Conservation (phyloP, 1,140 invertebrate genomes). For the Grapholita molesta region DNA sequence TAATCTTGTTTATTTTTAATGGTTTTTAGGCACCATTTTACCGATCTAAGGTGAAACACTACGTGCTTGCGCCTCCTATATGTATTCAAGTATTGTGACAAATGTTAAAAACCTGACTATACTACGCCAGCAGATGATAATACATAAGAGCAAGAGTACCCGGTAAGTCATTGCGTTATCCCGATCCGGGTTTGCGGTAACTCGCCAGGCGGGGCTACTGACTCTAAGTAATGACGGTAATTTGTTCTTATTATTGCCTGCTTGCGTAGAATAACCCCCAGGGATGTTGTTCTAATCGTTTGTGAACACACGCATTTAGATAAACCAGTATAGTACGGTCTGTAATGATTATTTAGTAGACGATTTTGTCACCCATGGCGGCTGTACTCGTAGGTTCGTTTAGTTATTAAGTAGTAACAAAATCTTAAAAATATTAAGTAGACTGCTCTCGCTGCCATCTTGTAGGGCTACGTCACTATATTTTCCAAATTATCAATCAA, state of each 20-base stretch:
- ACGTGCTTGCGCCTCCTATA: no score
- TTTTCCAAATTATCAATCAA: no score
- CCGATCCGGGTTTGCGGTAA: not conserved
- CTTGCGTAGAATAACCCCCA: not conserved
- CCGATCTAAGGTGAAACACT: no score
- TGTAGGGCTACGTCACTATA: no score
- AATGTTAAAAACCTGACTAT: not conserved
- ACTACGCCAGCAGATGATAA: not conserved
- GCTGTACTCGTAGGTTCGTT: no score
- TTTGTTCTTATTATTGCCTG: constrained; percentile 17
- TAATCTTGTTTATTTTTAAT: no score
- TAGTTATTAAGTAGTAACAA: no score
- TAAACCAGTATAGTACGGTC: not conserved
- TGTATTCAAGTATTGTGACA: no score
- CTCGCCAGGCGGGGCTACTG: constrained; percentile 6
- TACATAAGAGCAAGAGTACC: not conserved
- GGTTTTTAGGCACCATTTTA: no score
- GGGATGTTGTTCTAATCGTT: not conserved
- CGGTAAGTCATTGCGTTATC: constrained; percentile 3
- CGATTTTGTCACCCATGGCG: no score
- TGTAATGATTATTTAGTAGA: not conserved
- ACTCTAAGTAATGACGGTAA: constrained; percentile 17
- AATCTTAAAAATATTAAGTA: no score
- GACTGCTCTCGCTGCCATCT: no score
- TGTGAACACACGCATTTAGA: not conserved